phyloP scores from a whole-genome alignment of 2,888 invertebrate species.

The Polydrusus cervinus region DNA sequence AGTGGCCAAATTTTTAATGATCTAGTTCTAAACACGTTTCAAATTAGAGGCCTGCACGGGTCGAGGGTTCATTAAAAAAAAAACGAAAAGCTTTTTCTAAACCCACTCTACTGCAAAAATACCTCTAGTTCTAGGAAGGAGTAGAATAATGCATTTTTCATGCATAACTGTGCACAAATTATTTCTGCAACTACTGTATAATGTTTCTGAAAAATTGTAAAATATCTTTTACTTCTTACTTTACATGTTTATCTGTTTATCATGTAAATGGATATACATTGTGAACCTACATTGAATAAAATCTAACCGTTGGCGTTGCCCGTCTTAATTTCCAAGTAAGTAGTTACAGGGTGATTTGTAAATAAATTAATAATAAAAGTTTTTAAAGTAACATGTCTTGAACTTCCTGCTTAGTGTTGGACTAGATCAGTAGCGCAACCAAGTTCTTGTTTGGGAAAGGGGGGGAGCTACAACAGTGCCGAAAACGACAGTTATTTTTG shows the following conservation, averaged over 20 bases:
- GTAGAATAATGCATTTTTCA: slow-evolving; percentile 43
- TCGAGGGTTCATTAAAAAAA: no score
- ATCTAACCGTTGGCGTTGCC: slow-evolving; percentile 29
- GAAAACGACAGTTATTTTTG: no score
- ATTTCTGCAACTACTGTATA: slow-evolving; percentile 43
- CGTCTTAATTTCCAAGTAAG: slow-evolving; percentile 60
- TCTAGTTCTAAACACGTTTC: no score
- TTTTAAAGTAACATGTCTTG: no score
- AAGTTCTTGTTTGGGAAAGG: no score
- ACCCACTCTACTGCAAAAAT: no score
- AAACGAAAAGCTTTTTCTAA: no score
- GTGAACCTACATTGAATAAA: slow-evolving; percentile 41
- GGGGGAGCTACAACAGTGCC: no score
- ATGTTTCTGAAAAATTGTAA: slow-evolving; percentile 51
- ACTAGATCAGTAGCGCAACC: no score
- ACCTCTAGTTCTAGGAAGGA: slow-evolving; percentile 34
- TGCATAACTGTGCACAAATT: slow-evolving; percentile 48
- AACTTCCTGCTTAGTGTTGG: no score
- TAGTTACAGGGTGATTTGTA: slow-evolving; percentile 60
- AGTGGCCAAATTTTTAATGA: no score
- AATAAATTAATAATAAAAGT: background rate
- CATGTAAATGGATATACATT: slow-evolving; percentile 50
- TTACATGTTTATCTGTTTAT: slow-evolving; percentile 47
- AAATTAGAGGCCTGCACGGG: no score
- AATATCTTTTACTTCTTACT: slow-evolving; percentile 46